Evolutionary conservation across 2,888 invertebrate genomes (phyloP), one percentile per base, ranked within the genome.

Genomic region (Phengaris alcon): DNA sequence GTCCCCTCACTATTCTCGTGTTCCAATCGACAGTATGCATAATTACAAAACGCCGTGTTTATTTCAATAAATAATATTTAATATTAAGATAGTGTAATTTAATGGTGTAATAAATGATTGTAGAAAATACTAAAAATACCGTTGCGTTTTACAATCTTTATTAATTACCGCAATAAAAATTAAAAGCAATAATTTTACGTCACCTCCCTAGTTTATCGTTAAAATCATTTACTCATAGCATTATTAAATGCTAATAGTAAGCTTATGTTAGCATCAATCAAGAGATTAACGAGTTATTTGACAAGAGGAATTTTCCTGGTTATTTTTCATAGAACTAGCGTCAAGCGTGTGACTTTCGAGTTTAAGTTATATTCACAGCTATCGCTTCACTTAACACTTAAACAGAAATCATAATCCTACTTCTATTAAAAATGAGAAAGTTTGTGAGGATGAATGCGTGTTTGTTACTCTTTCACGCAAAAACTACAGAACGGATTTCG

Each of bases 151-250:
- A 48, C 70, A 70, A 70, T 70, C 48, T 48, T 51, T 70, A 51
- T 70, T 70, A 70, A 70, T 70, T 48, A 22, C 12, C 2, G 70
- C 15, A 15, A 70, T 70, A 70, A 52, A 69, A 70, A 48, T 70
- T 70, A 70, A 70, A 51, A 51, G 35, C 64, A 6, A 51, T 48
- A 69, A 48, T 69, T 22, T 69, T 15, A 69, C 10, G 69, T 70
- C 51, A 48, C 69, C 15, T 69, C 48, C 13, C 46, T 69, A 77
- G 72, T 59, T 22, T 59, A 59, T 59, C 59, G 59, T 22, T 59
- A 59, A 59, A 59, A 59, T 59, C 4, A 22, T 59, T 9, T 10
- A 10, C 59, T 59, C 59, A 59, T 10, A 22, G 59, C 59, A 22
- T 59, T 59, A 59, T 59, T 59, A 59, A 59, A 22, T 59, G 22